Evolutionary conservation across 2,113 vertebrate species (phyloP).

Genomic region (Trematomus loennbergii): DNA sequence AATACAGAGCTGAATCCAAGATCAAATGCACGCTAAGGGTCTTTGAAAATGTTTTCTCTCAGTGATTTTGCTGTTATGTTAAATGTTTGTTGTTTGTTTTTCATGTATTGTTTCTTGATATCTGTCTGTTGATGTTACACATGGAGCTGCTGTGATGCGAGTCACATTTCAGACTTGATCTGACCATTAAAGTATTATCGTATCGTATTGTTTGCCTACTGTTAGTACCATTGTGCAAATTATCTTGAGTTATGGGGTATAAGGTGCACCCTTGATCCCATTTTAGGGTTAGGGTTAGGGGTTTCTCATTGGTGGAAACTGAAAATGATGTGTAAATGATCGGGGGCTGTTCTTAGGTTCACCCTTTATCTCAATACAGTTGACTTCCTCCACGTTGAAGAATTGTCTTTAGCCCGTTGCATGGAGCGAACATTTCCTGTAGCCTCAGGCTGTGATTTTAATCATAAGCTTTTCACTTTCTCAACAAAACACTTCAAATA

Average conservation of each 20-base stretch:
- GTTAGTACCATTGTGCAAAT: background rate
- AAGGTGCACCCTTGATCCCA: background rate
- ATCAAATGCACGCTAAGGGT: too few relatives aligned
- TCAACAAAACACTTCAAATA: constrained; percentile 2
- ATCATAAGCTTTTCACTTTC: constrained; percentile 14
- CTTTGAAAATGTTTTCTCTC: too few relatives aligned
- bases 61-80: too few relatives aligned
- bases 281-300: background rate
- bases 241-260: background rate
- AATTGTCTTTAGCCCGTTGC: background rate
- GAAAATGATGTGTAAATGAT: background rate
- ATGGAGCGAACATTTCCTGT: constrained; percentile 31
- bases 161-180: too few relatives aligned
- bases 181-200: too few relatives aligned
- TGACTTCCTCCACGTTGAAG: background rate
- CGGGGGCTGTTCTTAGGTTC: background rate
- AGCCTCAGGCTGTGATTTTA: constrained; percentile 10
- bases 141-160: too few relatives aligned
- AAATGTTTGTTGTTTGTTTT: too few relatives aligned
- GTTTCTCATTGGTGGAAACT: constrained; percentile 1
- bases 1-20: too few relatives aligned
- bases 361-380: background rate
- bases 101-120: too few relatives aligned
- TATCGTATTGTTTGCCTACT: too few relatives aligned
- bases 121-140: too few relatives aligned